Evolutionary conservation across 2,888 invertebrate genomes (phyloP).

Genomic region (Sarcophaga caerulescens): DNA sequence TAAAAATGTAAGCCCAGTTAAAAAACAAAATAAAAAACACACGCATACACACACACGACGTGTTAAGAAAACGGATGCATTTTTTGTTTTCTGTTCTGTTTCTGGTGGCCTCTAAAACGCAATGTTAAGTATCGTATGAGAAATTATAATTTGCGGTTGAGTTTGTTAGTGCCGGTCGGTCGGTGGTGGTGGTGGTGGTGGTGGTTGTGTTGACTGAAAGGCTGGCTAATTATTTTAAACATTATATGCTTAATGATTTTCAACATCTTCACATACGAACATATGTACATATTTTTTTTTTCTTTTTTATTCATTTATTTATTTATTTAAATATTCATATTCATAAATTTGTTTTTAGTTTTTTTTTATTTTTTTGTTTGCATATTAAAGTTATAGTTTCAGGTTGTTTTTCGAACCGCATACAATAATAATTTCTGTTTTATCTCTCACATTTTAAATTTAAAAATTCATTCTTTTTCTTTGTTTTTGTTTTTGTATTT

Average conservation of each 20-base stretch:
- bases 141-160: slow-evolving; percentile 11
- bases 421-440: not conserved
- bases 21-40: slow-evolving; percentile 18
- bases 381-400: slow-evolving; percentile 28
- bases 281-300: too few species aligned
- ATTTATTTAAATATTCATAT: not conserved
- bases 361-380: not conserved
- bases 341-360: not conserved
- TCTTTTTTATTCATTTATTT: not conserved
- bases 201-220: slow-evolving; percentile 26
- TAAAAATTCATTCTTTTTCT: not conserved
- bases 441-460: too few species aligned
- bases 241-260: slow-evolving; percentile 34
- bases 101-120: slow-evolving; percentile 49
- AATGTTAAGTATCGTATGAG: slow-evolving; percentile 22
- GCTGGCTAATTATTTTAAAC: slow-evolving; percentile 31
- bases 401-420: not conserved
- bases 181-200: not conserved
- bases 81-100: slow-evolving; percentile 4
- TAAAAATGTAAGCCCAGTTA: not conserved
- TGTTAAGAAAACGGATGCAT: slow-evolving; percentile 55
- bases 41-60: not conserved
- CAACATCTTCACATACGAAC: not conserved
- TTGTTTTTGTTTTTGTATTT: not conserved
- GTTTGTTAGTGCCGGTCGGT: too few species aligned